These are phyloP conservation scores for Pegoplata infirma DNA, from an alignment of 2,888 invertebrate genomes.

Conservation along the genomic window DNA sequence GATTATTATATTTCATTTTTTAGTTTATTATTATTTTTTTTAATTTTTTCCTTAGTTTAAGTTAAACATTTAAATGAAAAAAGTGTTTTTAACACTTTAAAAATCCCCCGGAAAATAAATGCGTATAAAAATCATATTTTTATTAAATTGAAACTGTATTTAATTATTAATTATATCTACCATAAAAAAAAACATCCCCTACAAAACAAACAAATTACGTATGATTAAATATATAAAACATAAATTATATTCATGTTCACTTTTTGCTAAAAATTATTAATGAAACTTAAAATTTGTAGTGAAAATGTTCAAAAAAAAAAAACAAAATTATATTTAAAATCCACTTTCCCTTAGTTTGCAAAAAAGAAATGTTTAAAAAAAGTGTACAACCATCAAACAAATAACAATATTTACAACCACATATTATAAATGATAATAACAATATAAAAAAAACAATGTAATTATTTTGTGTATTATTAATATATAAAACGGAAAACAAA, in stretches of 20 bases:
- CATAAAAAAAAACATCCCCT: slow-evolving; percentile 1
- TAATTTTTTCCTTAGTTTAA: slow-evolving; percentile 11
- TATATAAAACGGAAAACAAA: slow-evolving; percentile 13
- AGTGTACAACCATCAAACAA: not conserved
- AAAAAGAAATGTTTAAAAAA: not conserved
- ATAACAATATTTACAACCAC: slow-evolving; percentile 23
- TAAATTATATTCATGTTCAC: slow-evolving; percentile 4
- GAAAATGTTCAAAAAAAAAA: slow-evolving; percentile 3
- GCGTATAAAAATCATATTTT: slow-evolving; percentile 44
- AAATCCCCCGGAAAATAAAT: slow-evolving; percentile 25
- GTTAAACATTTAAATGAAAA: slow-evolving; percentile 21
- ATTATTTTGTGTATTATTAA: slow-evolving; percentile 41
- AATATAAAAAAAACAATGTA: slow-evolving; percentile 12
- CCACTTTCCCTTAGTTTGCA: not conserved
- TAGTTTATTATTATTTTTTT: slow-evolving; percentile 27
- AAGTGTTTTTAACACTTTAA: slow-evolving; percentile 58
- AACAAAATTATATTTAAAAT: slow-evolving; percentile 6
- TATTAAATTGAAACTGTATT: slow-evolving; percentile 22
- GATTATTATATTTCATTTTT: slow-evolving; percentile 38
- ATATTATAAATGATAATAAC: slow-evolving; percentile 22
- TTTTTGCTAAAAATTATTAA: slow-evolving; percentile 20
- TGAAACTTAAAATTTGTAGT: slow-evolving; percentile 3
- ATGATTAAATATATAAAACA: slow-evolving; percentile 13
- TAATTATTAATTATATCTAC: slow-evolving; percentile 2
- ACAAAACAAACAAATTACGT: slow-evolving; percentile 10